Conservation (phyloP, 2,888 invertebrate species). For the Clostera curtula region DNA sequence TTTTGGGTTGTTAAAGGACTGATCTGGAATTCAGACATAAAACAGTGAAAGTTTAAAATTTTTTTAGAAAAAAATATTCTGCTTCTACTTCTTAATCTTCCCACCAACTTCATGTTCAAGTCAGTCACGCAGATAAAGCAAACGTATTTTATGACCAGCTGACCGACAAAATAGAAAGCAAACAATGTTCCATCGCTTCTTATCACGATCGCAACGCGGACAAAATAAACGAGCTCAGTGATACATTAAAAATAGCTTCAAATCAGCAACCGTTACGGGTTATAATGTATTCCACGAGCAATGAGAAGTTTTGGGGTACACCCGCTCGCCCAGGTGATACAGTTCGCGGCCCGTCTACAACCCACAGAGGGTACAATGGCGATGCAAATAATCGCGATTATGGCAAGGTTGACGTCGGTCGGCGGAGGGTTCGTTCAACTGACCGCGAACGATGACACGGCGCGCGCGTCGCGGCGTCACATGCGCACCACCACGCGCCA, state of each 20-base stretch:
- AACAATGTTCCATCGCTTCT: constrained; percentile 22
- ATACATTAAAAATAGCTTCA: constrained; percentile 10
- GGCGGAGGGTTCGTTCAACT: constrained; percentile 72
- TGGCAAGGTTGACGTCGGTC: constrained; percentile 71
- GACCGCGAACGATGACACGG: constrained; percentile 73
- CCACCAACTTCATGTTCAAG: too few relatives aligned
- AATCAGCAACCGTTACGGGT: constrained; percentile 8
- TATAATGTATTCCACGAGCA: constrained; percentile 7
- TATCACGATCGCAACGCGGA: constrained; percentile 19
- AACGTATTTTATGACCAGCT: neutral
- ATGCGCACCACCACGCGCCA: constrained; percentile 25
- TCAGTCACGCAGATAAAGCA: too few relatives aligned
- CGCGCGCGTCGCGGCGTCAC: constrained; percentile 55
- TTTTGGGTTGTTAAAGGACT: too few relatives aligned
- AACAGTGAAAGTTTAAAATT: too few relatives aligned
- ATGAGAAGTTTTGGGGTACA: constrained; percentile 16
- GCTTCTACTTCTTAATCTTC: too few relatives aligned
- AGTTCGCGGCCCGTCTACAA: constrained; percentile 50
- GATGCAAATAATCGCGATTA: constrained; percentile 73
- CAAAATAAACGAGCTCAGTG: constrained; percentile 12
- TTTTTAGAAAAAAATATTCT: too few relatives aligned
- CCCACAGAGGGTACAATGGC: constrained; percentile 57
- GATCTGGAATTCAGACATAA: too few relatives aligned
- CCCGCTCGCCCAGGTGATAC: constrained; percentile 28
- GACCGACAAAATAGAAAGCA: constrained; percentile 27